phyloP scores from a whole-genome alignment of 2,888 invertebrate species.

The Plusia festucae region DNA sequence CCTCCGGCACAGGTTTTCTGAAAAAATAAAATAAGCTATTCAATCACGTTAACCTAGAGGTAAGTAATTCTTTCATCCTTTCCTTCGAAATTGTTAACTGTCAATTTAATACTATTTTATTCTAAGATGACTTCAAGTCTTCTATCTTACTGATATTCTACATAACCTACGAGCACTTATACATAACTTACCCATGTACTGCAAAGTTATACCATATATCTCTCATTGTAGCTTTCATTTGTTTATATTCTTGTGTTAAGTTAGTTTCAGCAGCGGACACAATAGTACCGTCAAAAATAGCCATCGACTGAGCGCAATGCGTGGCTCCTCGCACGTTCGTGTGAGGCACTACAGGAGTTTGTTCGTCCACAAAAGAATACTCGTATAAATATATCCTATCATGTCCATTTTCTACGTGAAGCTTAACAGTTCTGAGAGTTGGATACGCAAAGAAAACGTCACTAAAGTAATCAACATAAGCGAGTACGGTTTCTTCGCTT shows the following conservation, averaged over 20 bases:
- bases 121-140: too few species aligned
- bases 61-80: not conserved
- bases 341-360: conserved; percentile 57
- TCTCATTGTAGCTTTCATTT: conserved; percentile 53
- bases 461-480: conserved; percentile 61
- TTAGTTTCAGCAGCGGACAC: conserved; percentile 26
- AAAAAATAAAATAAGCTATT: conserved; percentile 11
- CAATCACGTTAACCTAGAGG: not conserved
- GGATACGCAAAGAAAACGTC: conserved; percentile 74
- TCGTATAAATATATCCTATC: conserved; percentile 69
- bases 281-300: conserved; percentile 44
- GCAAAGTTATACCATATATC: conserved; percentile 62
- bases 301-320: conserved; percentile 64
- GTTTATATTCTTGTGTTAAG: conserved; percentile 46
- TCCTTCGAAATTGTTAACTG: not conserved
- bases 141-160: too few species aligned
- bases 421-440: conserved; percentile 60
- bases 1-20: conserved; percentile 66
- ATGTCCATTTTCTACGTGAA: conserved; percentile 58
- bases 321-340: conserved; percentile 62
- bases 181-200: conserved; percentile 59
- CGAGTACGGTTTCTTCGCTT: conserved; percentile 41
- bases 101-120: too few species aligned
- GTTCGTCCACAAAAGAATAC: conserved; percentile 65
- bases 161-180: too few species aligned